Evolutionary conservation across 1,140 invertebrate species (phyloP).

Genomic region (Sycobia sp.): DNA sequence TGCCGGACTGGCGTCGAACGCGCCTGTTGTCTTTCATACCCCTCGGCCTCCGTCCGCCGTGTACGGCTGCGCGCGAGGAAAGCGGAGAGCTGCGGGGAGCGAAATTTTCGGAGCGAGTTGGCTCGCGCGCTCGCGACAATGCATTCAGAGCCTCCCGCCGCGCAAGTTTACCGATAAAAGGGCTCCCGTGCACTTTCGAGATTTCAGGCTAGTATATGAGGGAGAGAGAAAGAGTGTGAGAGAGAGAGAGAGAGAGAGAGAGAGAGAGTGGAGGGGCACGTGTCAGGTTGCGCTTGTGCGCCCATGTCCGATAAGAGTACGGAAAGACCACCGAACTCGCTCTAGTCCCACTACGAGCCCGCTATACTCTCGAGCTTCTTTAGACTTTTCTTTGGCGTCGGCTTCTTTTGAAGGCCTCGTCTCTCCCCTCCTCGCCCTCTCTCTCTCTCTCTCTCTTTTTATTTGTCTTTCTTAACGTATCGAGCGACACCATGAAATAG

Average conservation of each 20-base stretch:
- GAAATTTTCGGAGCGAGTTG: background rate
- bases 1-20: too few species aligned
- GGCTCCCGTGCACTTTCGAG: background rate
- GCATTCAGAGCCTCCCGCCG: background rate
- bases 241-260: too few species aligned
- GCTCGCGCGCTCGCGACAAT: background rate
- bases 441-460: background rate
- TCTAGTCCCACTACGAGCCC: background rate
- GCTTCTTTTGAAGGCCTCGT: too few species aligned
- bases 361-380: background rate
- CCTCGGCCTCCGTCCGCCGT: too few species aligned
- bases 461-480: too few species aligned
- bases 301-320: too few species aligned
- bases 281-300: background rate
- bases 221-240: too few species aligned
- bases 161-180: conserved; percentile 6
- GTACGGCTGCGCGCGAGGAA: background rate
- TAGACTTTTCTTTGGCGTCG: background rate
- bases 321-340: background rate
- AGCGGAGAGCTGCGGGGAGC: background rate
- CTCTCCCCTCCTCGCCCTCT: background rate
- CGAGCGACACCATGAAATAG: too few species aligned
- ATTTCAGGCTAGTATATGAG: background rate
- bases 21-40: too few species aligned
- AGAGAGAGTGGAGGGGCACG: background rate